Evolutionary conservation across 2,797 vertebrate species (phyloP), one percentile per base, ranked within the genome.

Genomic region (Hirundo rustica): DNA sequence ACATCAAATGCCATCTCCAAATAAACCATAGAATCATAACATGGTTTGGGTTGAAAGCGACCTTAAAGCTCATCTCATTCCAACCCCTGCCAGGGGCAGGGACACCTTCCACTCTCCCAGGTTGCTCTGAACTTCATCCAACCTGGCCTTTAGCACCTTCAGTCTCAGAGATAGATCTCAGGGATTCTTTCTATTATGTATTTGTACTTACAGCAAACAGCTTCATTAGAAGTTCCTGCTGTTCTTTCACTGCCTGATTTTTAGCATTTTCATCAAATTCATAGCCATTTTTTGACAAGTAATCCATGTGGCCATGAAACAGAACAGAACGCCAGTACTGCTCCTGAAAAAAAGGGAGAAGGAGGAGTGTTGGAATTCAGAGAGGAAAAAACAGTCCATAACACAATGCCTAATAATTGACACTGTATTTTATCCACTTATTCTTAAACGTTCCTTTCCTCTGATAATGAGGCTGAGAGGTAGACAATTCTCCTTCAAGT

Each of bases 171-270:
- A 91, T 21, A 20, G 73, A 62, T 23, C 61, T 48, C 17, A 13
- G 9, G 21, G 61, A 55, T 89, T 67, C 47, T 44, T 50, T 55
- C 60, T 15, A 3, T 4, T 70, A 15, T 53, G 11, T 73, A 32
- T 76, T 85, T 91, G 58, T 90, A 98, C 99, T 99, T 93, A 99
- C 99, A 3, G 99, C 99, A 94, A 99, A 99, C 98, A 99, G 99
- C 97, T 99, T 99, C 98, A 99, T 99, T 70, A 99, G 92, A 64
- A 99, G 98, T 92, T 99, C 99, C 95, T 99, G 99, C 89, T 99
- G 99, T 73, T 99, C 98, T 94, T 98, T 99, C 93, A 98, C 95
- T 8, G 98, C 97, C 81, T 96, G 98, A 67, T 61, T 98, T 98
- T 97, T 98, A 32, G 74, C 96, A 5, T 95, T 98, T 94, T 98